phyloP scores from a whole-genome alignment of 2,888 invertebrate genomes.

The Caenorhabditis sp. region DNA sequence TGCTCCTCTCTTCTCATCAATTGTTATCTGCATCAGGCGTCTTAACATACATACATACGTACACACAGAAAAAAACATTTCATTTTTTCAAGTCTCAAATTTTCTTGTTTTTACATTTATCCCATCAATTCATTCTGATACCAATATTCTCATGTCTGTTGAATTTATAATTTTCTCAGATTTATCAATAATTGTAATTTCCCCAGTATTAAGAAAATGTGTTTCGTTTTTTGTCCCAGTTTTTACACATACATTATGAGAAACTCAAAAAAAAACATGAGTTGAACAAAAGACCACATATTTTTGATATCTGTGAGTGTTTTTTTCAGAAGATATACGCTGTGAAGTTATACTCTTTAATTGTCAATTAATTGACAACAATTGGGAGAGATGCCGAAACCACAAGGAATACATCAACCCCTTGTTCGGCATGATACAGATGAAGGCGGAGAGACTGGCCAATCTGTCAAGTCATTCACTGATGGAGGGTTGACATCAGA shows the following conservation, averaged over 20 bases:
- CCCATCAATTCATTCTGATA: too few species aligned
- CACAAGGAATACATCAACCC: slow-evolving; percentile 29
- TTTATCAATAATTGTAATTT: too few species aligned
- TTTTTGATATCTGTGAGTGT: too few species aligned
- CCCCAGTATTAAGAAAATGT: too few species aligned
- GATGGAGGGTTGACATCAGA: slow-evolving; percentile 42
- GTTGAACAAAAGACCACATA: too few species aligned
- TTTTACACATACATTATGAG: too few species aligned
- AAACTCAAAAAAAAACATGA: too few species aligned
- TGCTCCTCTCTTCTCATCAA: not conserved
- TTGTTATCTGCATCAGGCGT: not conserved
- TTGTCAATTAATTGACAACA: not conserved
- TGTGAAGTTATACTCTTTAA: not conserved
- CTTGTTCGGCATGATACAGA: slow-evolving; percentile 45
- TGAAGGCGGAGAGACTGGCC: slow-evolving; percentile 46
- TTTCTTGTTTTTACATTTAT: not conserved
- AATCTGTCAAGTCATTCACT: slow-evolving; percentile 45
- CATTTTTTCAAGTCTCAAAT: not conserved
- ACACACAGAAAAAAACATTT: not conserved
- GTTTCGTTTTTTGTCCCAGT: too few species aligned
- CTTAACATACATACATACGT: not conserved
- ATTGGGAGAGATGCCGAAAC: slow-evolving; percentile 18
- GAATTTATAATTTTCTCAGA: too few species aligned
- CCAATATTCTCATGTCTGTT: too few species aligned
- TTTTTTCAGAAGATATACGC: too few species aligned